These are phyloP conservation scores for Lucifuga dentata DNA, from an alignment of 2,113 vertebrate species.

Conservation along the genomic window DNA sequence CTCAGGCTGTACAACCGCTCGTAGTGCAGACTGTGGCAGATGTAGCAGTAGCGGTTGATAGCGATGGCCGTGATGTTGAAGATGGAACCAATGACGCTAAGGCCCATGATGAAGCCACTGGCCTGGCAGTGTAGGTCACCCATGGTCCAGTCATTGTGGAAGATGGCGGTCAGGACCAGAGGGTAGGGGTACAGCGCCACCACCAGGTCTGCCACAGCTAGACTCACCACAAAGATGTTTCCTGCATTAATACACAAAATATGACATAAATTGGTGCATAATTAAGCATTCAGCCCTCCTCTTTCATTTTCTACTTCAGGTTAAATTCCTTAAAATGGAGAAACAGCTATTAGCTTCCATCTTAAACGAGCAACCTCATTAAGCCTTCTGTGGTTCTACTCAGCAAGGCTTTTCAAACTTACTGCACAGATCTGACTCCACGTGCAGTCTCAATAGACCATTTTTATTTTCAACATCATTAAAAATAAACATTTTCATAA, in stretches of 20 bases:
- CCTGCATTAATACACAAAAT: too few species aligned
- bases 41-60: slow-evolving; percentile 83
- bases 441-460: too few species aligned
- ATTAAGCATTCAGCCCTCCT: slow-evolving; percentile 3
- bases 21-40: slow-evolving; percentile 81
- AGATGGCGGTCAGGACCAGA: slow-evolving; percentile 82
- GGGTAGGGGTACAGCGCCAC: slow-evolving; percentile 85
- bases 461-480: too few species aligned
- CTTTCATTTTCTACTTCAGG: slow-evolving; percentile 2
- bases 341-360: slow-evolving; percentile 1
- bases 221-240: slow-evolving; percentile 85
- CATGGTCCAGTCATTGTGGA: slow-evolving; percentile 83
- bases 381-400: slow-evolving; percentile 7
- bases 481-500: too few species aligned
- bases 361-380: slow-evolving; percentile 23
- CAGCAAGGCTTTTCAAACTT: slow-evolving; percentile 1
- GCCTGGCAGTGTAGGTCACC: slow-evolving; percentile 83
- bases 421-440: not conserved
- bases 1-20: slow-evolving; percentile 80
- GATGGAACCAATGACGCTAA: slow-evolving; percentile 84
- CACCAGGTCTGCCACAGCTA: slow-evolving; percentile 80
- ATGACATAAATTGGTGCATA: slow-evolving; percentile 19
- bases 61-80: slow-evolving; percentile 82
- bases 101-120: slow-evolving; percentile 84
- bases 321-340: slow-evolving; percentile 37